Base-by-base conservation (phyloP, 2,113 vertebrate species). In the Eulacestoma nigropectus region DNA sequence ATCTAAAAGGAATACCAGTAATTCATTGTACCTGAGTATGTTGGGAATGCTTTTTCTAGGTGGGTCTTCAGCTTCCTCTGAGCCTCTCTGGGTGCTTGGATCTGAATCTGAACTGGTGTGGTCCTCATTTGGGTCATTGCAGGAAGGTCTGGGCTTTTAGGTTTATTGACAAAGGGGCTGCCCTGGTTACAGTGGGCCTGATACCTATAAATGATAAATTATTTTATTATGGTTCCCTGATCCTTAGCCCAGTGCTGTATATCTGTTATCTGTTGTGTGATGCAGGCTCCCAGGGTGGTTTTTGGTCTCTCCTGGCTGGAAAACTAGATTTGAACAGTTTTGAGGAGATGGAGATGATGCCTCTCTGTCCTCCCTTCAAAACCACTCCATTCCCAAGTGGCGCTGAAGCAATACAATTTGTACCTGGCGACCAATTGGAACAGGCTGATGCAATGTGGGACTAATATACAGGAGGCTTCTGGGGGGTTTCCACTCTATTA, bases 341-440 rank as follows among this genome's bases (percentile, higher is more conserved):
- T 62, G 44, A 76, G 50, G 56, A 76, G 47, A 37, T 70, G 37
- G 14, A 20, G 39, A 67, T 37, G 18, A 19, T 60, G 25, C 57
- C 21, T 78, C n/a, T 56, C 60, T 6, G 1, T 47, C 26, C 32
- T 68, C 14, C 10, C 39, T 83, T 52, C 18, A 6, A 80, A 93
- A 75, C 32, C 22, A 56, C 30, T 16, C 86, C 6, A 2, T 72
- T 92, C 92, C 85, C 90, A 53, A 60, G 88, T 52, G 93, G 60
- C 2, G 0, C 52, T 53, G 67, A 74, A 70, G 68, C 90, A 83
- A 56, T 76, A 13, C 86, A 59, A 86, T 94, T 94, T 67, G 72
- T 81, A 70, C 63, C 75, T 86, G 79, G 88, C 78, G 69, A 49
- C 93, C 90, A 92, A 96, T 81, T 78, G 88, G 80, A 95, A 7